A percentile compares a stretch with the other conserved stretches of the same genome.
phyloP scores from a whole-genome alignment of 2,888 invertebrate genomes.

The Phortica okadai region DNA sequence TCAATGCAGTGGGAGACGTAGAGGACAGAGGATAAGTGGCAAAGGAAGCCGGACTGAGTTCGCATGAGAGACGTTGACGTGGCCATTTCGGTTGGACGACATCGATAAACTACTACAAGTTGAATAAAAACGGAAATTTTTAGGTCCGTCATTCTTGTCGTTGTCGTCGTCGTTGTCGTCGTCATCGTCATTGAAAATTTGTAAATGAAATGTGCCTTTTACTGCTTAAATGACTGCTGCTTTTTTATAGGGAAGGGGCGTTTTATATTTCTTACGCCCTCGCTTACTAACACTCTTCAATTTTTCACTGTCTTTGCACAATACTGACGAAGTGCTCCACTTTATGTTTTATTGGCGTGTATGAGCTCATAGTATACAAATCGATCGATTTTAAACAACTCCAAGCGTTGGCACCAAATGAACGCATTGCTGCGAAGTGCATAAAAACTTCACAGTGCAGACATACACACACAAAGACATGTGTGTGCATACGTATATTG shows the following conservation, averaged over 20 bases:
- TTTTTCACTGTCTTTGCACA: not conserved
- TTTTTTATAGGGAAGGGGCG: not conserved
- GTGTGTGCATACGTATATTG: not conserved
- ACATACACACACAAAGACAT: not conserved
- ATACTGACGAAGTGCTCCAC: not conserved
- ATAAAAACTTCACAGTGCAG: not conserved
- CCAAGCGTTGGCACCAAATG: not conserved
- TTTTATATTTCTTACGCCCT: not conserved
- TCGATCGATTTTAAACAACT: constrained; percentile 17
- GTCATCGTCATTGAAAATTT: constrained; percentile 64
- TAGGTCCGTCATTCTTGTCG: constrained; percentile 61
- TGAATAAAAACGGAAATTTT: constrained; percentile 62
- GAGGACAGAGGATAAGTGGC: constrained; percentile 38
- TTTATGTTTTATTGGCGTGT: not conserved
- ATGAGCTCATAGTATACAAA: not conserved
- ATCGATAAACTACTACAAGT: constrained; percentile 58
- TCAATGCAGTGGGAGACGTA: constrained; percentile 7
- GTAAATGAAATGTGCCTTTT: constrained; percentile 39
- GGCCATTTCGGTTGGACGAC: constrained; percentile 40
- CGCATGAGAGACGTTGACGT: constrained; percentile 16
- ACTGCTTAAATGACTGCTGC: constrained; percentile 21
- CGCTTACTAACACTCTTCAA: no score
- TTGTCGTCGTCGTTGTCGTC: constrained; percentile 56
- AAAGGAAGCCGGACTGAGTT: not conserved
- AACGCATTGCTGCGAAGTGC: not conserved